Evolutionary conservation across 2,888 invertebrate species (phyloP).

Genomic region (Helicoverpa assulta): DNA sequence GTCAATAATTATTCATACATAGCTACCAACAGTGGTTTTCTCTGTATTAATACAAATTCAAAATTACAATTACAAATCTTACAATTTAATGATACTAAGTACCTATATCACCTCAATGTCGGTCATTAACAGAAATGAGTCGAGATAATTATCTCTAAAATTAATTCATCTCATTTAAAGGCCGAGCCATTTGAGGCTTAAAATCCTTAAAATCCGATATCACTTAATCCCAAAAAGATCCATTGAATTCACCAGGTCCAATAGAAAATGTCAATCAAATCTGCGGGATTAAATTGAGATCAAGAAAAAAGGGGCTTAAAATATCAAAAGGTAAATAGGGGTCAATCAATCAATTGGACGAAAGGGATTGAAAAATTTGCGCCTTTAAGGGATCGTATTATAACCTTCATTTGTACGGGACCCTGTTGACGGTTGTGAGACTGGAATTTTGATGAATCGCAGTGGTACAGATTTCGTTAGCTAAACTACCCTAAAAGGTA

Average conservation of each 20-base stretch:
- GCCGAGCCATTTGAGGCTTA: not conserved
- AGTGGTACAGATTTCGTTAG: slow-evolving; percentile 5
- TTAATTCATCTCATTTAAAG: not conserved
- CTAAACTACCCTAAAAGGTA: too few relatives aligned
- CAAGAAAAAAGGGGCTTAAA: slow-evolving; percentile 22
- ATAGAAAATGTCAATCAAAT: slow-evolving; percentile 37
- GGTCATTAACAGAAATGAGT: not conserved
- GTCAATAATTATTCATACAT: too few relatives aligned
- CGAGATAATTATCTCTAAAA: slow-evolving; percentile 2
- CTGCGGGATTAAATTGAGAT: slow-evolving; percentile 27
- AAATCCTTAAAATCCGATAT: not conserved
- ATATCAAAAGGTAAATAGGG: slow-evolving; percentile 47
- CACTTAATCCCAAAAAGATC: slow-evolving; percentile 6
- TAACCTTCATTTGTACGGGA: slow-evolving; percentile 40
- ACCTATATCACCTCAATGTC: not conserved
- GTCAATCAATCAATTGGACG: slow-evolving; percentile 31
- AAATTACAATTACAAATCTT: too few relatives aligned
- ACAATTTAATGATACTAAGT: not conserved
- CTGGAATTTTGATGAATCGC: slow-evolving; percentile 32
- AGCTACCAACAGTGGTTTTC: too few relatives aligned
- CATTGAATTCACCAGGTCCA: slow-evolving; percentile 7
- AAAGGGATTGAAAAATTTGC: slow-evolving; percentile 45
- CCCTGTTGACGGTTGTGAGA: slow-evolving; percentile 24
- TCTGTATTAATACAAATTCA: too few relatives aligned
- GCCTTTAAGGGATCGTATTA: slow-evolving; percentile 44